Base-by-base conservation (phyloP, 2,888 invertebrate genomes). In the Eutolmus rufibarbis region DNA sequence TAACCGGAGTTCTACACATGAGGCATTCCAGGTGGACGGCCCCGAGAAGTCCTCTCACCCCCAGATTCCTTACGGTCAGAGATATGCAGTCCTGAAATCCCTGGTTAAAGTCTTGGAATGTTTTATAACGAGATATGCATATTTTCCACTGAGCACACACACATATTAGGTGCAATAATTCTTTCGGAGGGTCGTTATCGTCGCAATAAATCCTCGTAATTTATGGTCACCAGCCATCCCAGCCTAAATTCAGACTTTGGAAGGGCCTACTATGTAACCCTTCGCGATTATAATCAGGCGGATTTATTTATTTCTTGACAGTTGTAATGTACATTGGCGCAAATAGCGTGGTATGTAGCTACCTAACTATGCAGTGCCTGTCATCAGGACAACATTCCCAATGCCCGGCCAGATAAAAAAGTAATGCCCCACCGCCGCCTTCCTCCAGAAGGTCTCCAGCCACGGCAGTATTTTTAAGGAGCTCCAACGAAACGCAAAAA, bases 251-350 rank as follows among this genome's bases (percentile, higher is more conserved):
- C 57, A 56, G 57, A 57, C 57, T 82, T 82, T 57, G 34, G 66
- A 82, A 37, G 66, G 34, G 57, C 23, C 34, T 79, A 66, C 37
- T 56, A 16, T 66, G 34, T 56, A 82, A 34, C 28, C 37, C 57
- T 37, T 66, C 31, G 66, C 82, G 82, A 82, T 82, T 82, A 82
- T 57, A 82, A 82, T 82, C 82, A 37, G 82, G 37, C 82, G 37
- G 82, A 82, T 82, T 82, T 82, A 82, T 82, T 82, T 82, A 82
- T 82, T 82, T 66, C 82, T 82, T 57, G 82, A 82, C 82, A 82
- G 34, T 66, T 40, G 82, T 57, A 57, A 82, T 82, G 51, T 82
- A 82, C 37, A 82, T 34, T 66, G 37, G 57, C 57, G 57, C 57
- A 82, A 82, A 82, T 66, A 82, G 31, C 57, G 82, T 34, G 31